Evolutionary conservation across 2,113 vertebrate species (phyloP), one percentile per base, ranked within the genome.

Genomic region (Hyla sarda): DNA sequence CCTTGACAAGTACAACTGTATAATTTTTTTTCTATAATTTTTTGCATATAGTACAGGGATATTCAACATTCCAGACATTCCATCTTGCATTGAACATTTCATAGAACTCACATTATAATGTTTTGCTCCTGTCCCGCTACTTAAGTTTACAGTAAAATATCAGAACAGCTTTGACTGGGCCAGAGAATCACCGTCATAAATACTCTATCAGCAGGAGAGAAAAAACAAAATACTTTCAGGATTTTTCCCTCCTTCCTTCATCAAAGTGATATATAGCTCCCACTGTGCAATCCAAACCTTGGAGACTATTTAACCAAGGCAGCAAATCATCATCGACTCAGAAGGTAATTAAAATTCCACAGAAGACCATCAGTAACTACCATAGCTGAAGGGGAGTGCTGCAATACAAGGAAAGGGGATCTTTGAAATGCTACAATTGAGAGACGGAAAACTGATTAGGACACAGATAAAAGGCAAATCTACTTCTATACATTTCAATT

Each of bases 331-430:
- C 82, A 76, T 47, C 67, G 67, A 88, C 86, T 83, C 71, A 28
- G 17, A 28, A 58, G 83, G 25, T 82, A 87, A 87, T 83, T 87
- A 89, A 89, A 89, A 90, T 88, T 82, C 89, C 88, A 54, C 72
- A 74, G 76, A 74, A 82, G 56, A 1, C 58, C 82, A 28, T 62
- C 16, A 82, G 54, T 79, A 50, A 37, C 84, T 87, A 79, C 50
- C 34, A 52, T 84, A 85, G 47, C 75, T 76, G 1, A 54, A 47
- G 73, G 50, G 52, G 72, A 67, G 73, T 62, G 21, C 6, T 48
- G 65, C 25, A 69, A 71, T 56, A 56, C 82, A 25, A 48, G 82
- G 30, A 78, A 84, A 85, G 45, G 41, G 34, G 81, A 88, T 50
- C 32, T 85, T 67, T 85, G 47, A 69, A 79, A 69, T 48, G 67